Conservation (phyloP, 2,113 vertebrate genomes). For the Gadus macrocephalus region DNA sequence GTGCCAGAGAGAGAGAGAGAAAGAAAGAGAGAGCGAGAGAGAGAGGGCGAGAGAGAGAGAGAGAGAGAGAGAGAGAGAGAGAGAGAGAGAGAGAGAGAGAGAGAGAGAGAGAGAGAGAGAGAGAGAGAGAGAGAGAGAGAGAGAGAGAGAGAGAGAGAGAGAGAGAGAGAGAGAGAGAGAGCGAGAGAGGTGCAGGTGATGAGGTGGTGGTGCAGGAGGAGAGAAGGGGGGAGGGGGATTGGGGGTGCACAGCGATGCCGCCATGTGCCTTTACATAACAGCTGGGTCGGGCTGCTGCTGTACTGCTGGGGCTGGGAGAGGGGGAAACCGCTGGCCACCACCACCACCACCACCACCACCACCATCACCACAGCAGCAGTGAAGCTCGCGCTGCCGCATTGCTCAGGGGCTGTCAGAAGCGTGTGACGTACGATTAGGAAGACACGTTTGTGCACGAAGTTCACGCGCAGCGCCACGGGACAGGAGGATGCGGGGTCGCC, state of each 20-base stretch:
- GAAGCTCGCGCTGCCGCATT: slow-evolving; percentile 24
- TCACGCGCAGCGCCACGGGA: background rate
- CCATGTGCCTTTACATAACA: slow-evolving; percentile 65
- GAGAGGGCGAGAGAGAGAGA: too few relatives aligned
- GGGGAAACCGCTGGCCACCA: slow-evolving; percentile 26
- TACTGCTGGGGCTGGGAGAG: slow-evolving; percentile 18
- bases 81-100: too few relatives aligned
- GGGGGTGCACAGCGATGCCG: slow-evolving; percentile 17
- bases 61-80: too few relatives aligned
- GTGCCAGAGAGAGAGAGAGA: background rate
- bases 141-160: too few relatives aligned
- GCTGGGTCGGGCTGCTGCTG: slow-evolving; percentile 32
- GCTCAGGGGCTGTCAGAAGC: slow-evolving; percentile 14
- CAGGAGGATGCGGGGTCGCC: too few relatives aligned
- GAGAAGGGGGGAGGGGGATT: background rate
- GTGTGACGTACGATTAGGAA: background rate
- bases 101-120: too few relatives aligned
- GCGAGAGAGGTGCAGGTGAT: background rate
- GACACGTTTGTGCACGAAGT: background rate
- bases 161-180: too few relatives aligned
- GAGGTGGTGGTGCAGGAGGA: background rate
- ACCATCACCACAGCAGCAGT: slow-evolving; percentile 3
- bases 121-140: too few relatives aligned
- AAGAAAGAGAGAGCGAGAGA: too few relatives aligned
- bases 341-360: too few relatives aligned